Evolutionary conservation across 2,797 vertebrate species (phyloP).

Genomic region (Vireo griseus): DNA sequence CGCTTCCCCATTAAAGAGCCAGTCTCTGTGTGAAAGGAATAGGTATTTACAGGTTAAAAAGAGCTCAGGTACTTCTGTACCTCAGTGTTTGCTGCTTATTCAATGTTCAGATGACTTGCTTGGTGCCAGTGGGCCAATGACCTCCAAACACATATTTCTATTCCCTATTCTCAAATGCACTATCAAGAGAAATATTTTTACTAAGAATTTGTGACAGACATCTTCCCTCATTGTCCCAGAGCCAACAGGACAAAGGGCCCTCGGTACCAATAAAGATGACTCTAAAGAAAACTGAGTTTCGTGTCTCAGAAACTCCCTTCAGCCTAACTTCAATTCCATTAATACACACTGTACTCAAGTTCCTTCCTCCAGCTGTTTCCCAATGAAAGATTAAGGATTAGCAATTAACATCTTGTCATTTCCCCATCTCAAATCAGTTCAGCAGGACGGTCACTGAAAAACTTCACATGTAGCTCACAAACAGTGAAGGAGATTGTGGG

Average conservation of each 20-base stretch:
- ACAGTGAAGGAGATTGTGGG: not conserved
- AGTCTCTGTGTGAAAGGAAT: not conserved
- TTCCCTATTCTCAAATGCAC: not conserved
- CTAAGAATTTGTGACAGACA: not conserved
- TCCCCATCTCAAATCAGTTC: not conserved
- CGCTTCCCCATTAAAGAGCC: not conserved
- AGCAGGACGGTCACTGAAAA: not conserved
- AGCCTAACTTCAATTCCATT: not conserved
- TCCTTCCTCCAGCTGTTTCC: not conserved
- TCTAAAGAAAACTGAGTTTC: not conserved
- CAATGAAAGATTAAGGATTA: not conserved
- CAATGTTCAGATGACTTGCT: not conserved
- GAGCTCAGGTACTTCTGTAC: not conserved
- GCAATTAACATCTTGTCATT: not conserved
- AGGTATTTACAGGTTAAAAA: not conserved
- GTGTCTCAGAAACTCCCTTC: not conserved
- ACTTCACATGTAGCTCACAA: not conserved
- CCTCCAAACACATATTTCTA: not conserved
- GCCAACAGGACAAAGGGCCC: not conserved
- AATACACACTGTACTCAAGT: not conserved
- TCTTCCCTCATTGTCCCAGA: not conserved
- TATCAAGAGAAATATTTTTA: not conserved
- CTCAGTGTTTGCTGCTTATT: not conserved
- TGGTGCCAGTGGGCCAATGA: not conserved
- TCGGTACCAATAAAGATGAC: not conserved